These are phyloP conservation scores for Cerceris rybyensis DNA, from an alignment of 2,888 invertebrate genomes.

Conservation along the genomic window DNA sequence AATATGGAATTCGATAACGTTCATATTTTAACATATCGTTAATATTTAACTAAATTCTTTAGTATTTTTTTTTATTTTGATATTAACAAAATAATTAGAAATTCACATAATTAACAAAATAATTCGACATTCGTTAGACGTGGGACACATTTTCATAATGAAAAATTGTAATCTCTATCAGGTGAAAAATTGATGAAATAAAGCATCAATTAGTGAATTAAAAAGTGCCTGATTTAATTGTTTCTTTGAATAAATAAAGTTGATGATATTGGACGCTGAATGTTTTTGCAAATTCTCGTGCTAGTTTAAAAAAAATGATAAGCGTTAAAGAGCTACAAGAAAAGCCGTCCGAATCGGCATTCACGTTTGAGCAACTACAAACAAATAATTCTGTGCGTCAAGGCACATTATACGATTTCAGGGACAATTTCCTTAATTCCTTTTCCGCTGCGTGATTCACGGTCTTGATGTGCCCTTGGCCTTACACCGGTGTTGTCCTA, in stretches of 20 bases:
- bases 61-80: too few relatives aligned
- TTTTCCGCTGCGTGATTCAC: conserved; percentile 54
- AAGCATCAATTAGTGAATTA: neutral
- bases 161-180: too few relatives aligned
- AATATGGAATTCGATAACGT: too few relatives aligned
- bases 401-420: conserved; percentile 23
- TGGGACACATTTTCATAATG: too few relatives aligned
- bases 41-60: too few relatives aligned
- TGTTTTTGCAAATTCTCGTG: conserved; percentile 43
- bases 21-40: too few relatives aligned
- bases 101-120: too few relatives aligned
- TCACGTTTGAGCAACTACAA: neutral
- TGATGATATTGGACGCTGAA: neutral
- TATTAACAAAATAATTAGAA: too few relatives aligned
- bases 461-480: conserved; percentile 60
- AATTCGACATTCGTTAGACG: too few relatives aligned
- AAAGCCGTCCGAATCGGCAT: neutral
- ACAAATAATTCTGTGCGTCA: conserved; percentile 13
- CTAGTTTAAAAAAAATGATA: conserved; percentile 42
- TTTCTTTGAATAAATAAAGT: neutral
- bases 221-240: neutral
- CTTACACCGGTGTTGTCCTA: conserved; percentile 55
- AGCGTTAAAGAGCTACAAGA: neutral
- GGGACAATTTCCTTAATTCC: conserved; percentile 49
- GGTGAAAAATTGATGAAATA: neutral